Evolutionary conservation across 2,888 invertebrate species (phyloP), one percentile per base, ranked within the genome.

Genomic region (Parnassius apollo): DNA sequence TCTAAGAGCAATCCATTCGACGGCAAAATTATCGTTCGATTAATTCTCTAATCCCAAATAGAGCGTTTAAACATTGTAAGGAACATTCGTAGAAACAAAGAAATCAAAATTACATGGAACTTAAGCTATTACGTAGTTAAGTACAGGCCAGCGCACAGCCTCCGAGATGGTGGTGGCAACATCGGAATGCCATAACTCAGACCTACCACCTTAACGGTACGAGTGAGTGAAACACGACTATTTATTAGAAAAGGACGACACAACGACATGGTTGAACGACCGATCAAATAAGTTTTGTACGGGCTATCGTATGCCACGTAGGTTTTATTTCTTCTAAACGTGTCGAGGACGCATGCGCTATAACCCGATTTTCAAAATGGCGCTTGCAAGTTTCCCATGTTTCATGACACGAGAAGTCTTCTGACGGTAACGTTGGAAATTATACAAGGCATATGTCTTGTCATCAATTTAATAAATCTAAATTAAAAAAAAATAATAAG

Each of bases 231-330:
- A 88, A 88, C 75, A 70, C 69, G 71, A 69, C 69, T 75, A 81
- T 75, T 68, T 61, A 77, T 64, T 67, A 67, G 80, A 87, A 68
- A 66, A 79, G 73, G 80, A 83, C 66, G 72, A 70, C 72, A 69
- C 70, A 75, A 72, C 83, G 86, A 83, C 85, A 86, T 86, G 90
- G 91, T 91, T 91, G 90, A 91, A 91, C 89, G 91, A 90, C 91
- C 91, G 89, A 89, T 91, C 91, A 91, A 90, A 91, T 90, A 89
- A 90, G 90, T 89, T 85, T 88, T 85, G 88, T 88, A 84, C 86
- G 81, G 81, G 82, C 84, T 85, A 84, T 85, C 88, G 85, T 84
- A 83, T 85, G 81, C 85, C 83, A 86, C 85, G 71, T 74, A 73
- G 85, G 85, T 85, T 86, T 88, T 84, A 85, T 86, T 86, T 86